These are phyloP conservation scores for Hyalella azteca DNA, from an alignment of 2,888 invertebrate genomes.

Conservation along the genomic window DNA sequence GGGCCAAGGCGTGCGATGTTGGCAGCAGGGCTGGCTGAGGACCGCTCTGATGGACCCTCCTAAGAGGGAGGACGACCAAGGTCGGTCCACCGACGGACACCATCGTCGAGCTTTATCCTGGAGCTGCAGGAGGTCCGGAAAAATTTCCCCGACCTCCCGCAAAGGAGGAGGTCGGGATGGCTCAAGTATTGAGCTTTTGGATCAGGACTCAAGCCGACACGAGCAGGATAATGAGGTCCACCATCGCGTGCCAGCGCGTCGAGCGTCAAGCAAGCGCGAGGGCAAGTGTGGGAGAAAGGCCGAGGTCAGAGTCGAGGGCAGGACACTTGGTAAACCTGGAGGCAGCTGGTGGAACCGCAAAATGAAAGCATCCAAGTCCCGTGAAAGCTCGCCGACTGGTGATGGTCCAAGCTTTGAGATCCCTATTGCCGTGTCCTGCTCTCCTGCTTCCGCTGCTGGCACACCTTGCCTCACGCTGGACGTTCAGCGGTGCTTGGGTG, in stretches of 20 bases:
- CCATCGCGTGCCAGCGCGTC: slow-evolving; percentile 10
- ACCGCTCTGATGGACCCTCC: background rate
- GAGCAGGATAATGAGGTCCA: background rate
- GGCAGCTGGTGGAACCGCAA: slow-evolving; percentile 28
- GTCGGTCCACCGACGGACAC: slow-evolving; percentile 20
- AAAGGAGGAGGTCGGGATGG: slow-evolving; percentile 41
- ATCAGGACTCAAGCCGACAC: slow-evolving; percentile 10
- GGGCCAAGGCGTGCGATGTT: slow-evolving; percentile 10
- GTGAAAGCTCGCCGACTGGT: slow-evolving; percentile 4
- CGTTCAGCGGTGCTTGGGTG: background rate
- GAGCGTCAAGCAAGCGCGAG: slow-evolving; percentile 5
- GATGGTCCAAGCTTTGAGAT: slow-evolving; percentile 23
- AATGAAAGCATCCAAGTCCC: slow-evolving; percentile 21
- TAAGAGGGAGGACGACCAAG: slow-evolving; percentile 5
- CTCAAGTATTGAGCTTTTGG: slow-evolving; percentile 41
- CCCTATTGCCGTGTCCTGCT: background rate
- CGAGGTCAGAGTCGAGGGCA: slow-evolving; percentile 22
- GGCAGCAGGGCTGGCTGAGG: slow-evolving; percentile 9
- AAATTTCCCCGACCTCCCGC: slow-evolving; percentile 48
- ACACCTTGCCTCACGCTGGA: background rate
- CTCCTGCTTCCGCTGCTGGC: background rate
- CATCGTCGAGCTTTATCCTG: slow-evolving; percentile 53
- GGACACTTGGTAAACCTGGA: background rate
- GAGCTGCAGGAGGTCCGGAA: slow-evolving; percentile 52
- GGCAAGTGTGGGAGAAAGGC: slow-evolving; percentile 18